Evolutionary conservation across 2,113 vertebrate genomes (phyloP).

Genomic region (Siphamia tubifer): DNA sequence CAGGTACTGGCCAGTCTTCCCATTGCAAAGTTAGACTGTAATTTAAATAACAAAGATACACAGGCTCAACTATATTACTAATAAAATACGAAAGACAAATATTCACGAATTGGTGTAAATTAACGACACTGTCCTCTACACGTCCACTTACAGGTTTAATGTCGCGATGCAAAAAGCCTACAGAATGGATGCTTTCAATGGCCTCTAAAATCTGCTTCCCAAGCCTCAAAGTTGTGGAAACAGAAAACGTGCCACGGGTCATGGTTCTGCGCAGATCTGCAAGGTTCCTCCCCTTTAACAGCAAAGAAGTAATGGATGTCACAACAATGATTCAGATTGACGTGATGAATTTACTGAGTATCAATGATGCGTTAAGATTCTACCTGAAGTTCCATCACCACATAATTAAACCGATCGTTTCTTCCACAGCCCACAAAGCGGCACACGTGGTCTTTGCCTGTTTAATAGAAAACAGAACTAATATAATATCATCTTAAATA

Average conservation of each 20-base stretch:
- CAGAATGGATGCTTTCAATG: slow-evolving; percentile 97
- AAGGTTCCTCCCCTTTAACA: slow-evolving; percentile 90
- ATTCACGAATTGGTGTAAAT: no score
- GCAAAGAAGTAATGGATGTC: not conserved
- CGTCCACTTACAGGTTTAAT: slow-evolving; percentile 91
- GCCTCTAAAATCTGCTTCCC: slow-evolving; percentile 94
- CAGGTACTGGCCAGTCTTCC: slow-evolving; percentile 94
- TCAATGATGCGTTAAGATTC: not conserved
- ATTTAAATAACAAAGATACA: slow-evolving; percentile 2
- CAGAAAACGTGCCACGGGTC: slow-evolving; percentile 88
- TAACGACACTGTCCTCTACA: no score
- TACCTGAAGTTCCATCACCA: slow-evolving; percentile 99
- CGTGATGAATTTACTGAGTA: not conserved
- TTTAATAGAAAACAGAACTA: no score
- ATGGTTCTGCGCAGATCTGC: slow-evolving; percentile 95
- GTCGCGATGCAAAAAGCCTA: slow-evolving; percentile 96
- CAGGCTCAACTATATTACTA: not conserved
- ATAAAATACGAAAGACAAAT: not conserved
- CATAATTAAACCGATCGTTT: slow-evolving; percentile 98
- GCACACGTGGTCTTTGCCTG: slow-evolving; percentile 97
- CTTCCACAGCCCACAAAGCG: slow-evolving; percentile 97
- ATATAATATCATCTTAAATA: no score
- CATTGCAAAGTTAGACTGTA: slow-evolving; percentile 98
- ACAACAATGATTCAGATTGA: not conserved
- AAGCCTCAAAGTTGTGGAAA: slow-evolving; percentile 92